Percentiles rank a stretch among this genome's conserved stretches.
These are phyloP conservation scores for Leptinotarsa lineolata DNA, from an alignment of 1,140 invertebrate species.

Conservation along the genomic window DNA sequence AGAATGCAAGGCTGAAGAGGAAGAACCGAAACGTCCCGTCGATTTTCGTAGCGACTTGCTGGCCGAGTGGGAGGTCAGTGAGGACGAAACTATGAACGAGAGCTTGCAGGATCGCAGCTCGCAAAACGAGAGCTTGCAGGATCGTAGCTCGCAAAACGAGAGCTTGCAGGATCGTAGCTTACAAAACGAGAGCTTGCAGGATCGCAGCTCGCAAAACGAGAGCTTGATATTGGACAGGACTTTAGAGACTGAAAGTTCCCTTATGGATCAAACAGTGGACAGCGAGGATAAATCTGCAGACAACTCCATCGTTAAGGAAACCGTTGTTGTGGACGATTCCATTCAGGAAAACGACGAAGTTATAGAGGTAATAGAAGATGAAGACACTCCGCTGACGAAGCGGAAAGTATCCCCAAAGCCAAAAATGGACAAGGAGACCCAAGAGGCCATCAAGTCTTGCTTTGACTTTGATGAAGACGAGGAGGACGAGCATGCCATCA, in stretches of 20 bases:
- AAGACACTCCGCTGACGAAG: neutral
- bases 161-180: neutral
- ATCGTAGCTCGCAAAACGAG: too few species aligned
- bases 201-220: neutral
- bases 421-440: constrained; percentile 27
- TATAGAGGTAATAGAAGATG: neutral
- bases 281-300: neutral
- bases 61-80: constrained; percentile 56
- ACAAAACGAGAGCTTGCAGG: neutral
- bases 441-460: constrained; percentile 58
- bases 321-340: neutral
- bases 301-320: neutral
- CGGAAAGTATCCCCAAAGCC: constrained; percentile 20
- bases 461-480: constrained; percentile 65
- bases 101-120: too few species aligned
- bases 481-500: constrained; percentile 56
- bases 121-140: too few species aligned
- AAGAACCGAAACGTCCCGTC: constrained; percentile 41
- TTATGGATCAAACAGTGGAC: neutral
- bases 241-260: constrained; percentile 43
- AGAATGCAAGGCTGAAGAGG: constrained; percentile 50
- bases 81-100: constrained; percentile 39
- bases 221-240: neutral
- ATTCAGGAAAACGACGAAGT: neutral
- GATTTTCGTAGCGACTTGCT: constrained; percentile 47